These are phyloP conservation scores for Mastomys natalensis DNA, from an alignment of 2,113 vertebrate genomes.

Conservation along the genomic window DNA sequence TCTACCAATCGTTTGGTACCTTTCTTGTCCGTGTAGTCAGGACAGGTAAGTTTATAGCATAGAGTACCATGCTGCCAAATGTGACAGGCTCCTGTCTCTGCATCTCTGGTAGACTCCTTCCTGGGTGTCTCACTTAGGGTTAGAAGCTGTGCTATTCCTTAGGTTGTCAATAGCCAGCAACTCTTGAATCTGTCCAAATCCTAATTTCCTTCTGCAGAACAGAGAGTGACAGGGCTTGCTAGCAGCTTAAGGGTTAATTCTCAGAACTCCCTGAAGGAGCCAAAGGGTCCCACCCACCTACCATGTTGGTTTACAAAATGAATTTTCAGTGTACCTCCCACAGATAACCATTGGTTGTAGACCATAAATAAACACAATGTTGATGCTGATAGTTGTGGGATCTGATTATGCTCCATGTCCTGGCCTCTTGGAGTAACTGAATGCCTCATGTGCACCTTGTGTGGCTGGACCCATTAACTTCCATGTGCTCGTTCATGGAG, in stretches of 20 bases:
- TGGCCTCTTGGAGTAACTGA: slow-evolving; percentile 91
- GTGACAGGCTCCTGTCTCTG: not conserved
- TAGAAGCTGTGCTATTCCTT: not conserved
- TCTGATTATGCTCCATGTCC: slow-evolving; percentile 92
- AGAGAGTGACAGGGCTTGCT: rapidly evolving
- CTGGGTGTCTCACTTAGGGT: not conserved
- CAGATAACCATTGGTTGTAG: slow-evolving; percentile 85
- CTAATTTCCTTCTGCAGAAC: not conserved
- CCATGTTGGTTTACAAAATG: slow-evolving; percentile 82
- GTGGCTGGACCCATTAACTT: slow-evolving; percentile 93
- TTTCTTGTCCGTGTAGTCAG: not conserved
- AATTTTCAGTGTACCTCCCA: slow-evolving; percentile 83
- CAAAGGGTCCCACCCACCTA: slow-evolving; percentile 62
- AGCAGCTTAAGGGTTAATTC: slow-evolving; percentile 79
- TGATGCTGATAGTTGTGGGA: slow-evolving; percentile 92
- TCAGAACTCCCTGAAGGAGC: slow-evolving; percentile 64
- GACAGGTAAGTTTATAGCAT: slow-evolving; percentile 26
- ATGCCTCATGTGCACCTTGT: slow-evolving; percentile 92
- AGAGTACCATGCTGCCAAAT: not conserved
- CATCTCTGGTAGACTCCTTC: not conserved
- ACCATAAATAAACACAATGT: slow-evolving; percentile 92
- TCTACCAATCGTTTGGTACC: not conserved
- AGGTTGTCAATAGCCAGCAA: not conserved
- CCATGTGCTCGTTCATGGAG: slow-evolving; percentile 91
- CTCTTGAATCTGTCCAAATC: not conserved